Conservation (phyloP, 37 sponge, comb jelly and placozoan species). For the Mnemiopsis leidyi region DNA sequence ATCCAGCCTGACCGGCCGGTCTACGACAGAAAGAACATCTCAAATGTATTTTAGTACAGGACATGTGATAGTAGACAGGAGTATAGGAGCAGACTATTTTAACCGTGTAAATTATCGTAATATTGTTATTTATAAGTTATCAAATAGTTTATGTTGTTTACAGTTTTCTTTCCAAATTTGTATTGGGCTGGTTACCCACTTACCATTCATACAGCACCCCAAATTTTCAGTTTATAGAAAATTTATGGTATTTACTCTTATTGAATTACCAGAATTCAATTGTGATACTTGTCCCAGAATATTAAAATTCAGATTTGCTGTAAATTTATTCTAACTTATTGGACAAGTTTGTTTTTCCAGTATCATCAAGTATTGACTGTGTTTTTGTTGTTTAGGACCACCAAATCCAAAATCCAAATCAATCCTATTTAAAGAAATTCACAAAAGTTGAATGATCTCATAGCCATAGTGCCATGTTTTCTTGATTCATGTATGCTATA, state of each 20-base stretch:
- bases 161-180: not conserved
- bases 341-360: not conserved
- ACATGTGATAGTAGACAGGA: too few relatives aligned
- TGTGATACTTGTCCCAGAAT: not conserved
- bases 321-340: not conserved
- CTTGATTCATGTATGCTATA: too few relatives aligned
- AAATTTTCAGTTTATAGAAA: not conserved
- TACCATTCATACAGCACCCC: not conserved
- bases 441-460: too few relatives aligned
- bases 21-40: constrained; percentile 19
- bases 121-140: not conserved
- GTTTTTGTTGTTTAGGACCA: too few relatives aligned
- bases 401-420: too few relatives aligned
- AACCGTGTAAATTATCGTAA: not conserved
- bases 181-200: not conserved
- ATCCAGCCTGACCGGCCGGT: not conserved
- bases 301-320: not conserved
- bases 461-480: too few relatives aligned
- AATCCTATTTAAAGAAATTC: too few relatives aligned
- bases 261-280: not conserved
- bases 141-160: not conserved
- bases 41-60: not conserved
- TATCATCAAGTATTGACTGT: too few relatives aligned
- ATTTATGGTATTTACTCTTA: not conserved
- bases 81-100: too few relatives aligned